Base-by-base conservation (phyloP, 2,797 vertebrate genomes). In the Hydrolagus colliei region DNA sequence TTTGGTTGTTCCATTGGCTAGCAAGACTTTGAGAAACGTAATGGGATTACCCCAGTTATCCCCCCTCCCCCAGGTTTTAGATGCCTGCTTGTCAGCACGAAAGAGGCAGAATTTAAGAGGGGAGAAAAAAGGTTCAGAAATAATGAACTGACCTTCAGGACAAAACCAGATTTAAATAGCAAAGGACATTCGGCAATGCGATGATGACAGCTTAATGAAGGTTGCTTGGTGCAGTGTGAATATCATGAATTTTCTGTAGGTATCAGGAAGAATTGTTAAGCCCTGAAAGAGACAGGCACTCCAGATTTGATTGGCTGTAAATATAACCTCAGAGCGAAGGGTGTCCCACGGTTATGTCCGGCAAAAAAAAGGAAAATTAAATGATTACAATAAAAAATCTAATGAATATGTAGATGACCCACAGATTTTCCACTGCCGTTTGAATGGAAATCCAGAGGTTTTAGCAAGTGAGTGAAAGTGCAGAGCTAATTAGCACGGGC, bases 401-500 rank as follows among this genome's bases (percentile, higher is more conserved):
- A 84, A 61, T 61, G 20, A 77, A 77, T 52, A 71, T 68, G 14
- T 78, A 61, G 76, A 63, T 79, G 77, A 62, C 8, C 14, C 61
- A 65, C 63, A 80, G 67, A 67, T 32, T 2, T 27, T 32, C 61
- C 41, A 76, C 52, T 65, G 32, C 63, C 65, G 32, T 84, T 84
- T 84, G 32, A 84, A 71, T 84, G 18, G 10, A 71, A 84, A 84
- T 0, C 0, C 32, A 68, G 65, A 63, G 71, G 18, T 41, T 84
- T 18, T 52, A 20, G 35, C 32, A 84, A 84, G 14, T 67, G 63
- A 41, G 13, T 84, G 22, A 65, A 71, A 32, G 32, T 35, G 35
- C n/a, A 52, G 79, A 52, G 65, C 65, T 84, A 84, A 84, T 84
- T 84, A 84, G 65, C 65, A 71, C 79, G 68, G 65, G 65, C 79